phyloP scores from a whole-genome alignment of 2,113 vertebrate species.

The Electrona antarctica region DNA sequence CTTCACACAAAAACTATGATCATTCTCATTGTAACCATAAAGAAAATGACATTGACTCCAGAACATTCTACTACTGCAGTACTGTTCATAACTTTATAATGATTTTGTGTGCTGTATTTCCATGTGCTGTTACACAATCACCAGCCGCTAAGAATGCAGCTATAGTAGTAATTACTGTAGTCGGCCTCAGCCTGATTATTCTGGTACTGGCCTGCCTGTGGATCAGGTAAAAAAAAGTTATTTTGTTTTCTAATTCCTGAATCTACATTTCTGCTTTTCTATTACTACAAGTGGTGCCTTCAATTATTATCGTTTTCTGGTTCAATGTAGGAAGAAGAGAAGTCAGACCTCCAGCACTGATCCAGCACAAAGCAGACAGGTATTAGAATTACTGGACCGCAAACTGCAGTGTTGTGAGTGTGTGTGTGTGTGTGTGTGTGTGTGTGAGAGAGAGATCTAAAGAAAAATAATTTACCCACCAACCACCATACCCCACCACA shows the following conservation, averaged over 20 bases:
- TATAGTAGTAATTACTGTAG: neutral
- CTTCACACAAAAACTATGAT: no score
- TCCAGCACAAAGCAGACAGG: neutral
- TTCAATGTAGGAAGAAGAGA: neutral
- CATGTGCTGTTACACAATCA: no score
- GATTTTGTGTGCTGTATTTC: no score
- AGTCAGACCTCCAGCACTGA: neutral
- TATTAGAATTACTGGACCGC: neutral
- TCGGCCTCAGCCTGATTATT: neutral
- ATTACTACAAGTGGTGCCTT: neutral
- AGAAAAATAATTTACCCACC: neutral
- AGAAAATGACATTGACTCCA: no score
- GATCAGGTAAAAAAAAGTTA: neutral
- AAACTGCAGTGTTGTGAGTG: neutral
- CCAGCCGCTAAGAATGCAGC: no score
- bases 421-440: slow-evolving; percentile 2
- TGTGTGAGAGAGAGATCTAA: neutral
- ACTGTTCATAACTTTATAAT: no score
- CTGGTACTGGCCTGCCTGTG: neutral
- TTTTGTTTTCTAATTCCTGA: neutral
- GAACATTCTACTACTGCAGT: no score
- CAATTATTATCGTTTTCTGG: neutral
- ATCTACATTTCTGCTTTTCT: neutral
- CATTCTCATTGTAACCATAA: no score
- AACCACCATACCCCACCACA: no score